These are phyloP conservation scores for Chaetophractus vellerosus DNA, from an alignment of 2,797 vertebrate species.

Conservation along the genomic window DNA sequence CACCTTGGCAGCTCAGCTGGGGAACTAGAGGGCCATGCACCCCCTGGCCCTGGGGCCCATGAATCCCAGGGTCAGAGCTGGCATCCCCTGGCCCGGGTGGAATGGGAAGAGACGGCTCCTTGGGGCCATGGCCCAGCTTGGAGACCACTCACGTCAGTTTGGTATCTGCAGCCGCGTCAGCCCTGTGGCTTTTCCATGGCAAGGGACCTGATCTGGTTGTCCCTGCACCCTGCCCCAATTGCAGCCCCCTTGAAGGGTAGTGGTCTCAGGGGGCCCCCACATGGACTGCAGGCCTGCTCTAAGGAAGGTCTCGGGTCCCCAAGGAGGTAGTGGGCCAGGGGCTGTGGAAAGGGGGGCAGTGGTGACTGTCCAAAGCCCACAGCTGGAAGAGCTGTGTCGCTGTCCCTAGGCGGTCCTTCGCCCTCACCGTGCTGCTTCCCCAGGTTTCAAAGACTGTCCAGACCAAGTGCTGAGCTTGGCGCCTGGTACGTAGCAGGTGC, in stretches of 20 bases:
- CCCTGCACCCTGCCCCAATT: background rate
- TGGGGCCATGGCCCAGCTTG: background rate
- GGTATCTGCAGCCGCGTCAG: background rate
- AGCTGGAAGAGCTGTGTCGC: background rate
- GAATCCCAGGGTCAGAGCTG: background rate
- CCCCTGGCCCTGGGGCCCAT: background rate
- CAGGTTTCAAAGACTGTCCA: background rate
- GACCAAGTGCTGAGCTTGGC: background rate
- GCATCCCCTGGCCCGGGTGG: background rate
- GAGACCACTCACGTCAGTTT: background rate
- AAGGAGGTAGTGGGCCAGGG: background rate
- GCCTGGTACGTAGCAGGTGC: background rate
- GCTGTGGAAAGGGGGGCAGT: conserved; percentile 38
- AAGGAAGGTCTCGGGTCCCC: background rate
- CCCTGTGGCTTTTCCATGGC: background rate
- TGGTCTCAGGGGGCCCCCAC: background rate
- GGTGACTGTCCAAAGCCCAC: background rate
- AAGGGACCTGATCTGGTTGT: background rate
- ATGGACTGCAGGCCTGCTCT: background rate
- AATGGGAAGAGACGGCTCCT: background rate
- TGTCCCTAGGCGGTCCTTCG: background rate
- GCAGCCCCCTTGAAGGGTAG: background rate
- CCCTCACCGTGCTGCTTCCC: background rate
- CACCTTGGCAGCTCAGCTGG: background rate
- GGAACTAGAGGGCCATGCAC: background rate